Base-by-base conservation (phyloP, 2,797 vertebrate species). In the Smutsia temminckii region DNA sequence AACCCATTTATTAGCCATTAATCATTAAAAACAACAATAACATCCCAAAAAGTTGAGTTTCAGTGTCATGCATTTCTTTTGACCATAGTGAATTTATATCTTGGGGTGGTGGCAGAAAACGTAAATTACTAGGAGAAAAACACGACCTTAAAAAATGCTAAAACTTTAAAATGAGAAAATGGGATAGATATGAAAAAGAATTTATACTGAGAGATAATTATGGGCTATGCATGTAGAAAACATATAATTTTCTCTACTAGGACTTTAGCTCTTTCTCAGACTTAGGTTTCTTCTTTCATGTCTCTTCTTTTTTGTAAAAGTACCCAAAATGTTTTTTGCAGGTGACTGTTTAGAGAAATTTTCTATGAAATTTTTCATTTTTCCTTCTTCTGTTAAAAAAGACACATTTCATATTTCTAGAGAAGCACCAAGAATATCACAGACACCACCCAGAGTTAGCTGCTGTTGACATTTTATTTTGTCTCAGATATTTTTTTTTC, bases 11-110 rank as follows among this genome's bases (percentile, higher is more conserved):
- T 66, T 83, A 86, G 37, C 27, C 51, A 49, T 90, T 72, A 71
- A 68, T 93, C 46, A 61, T 94, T 92, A 90, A 74, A 93, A 95
- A 81, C 34, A 86, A 14, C 6, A 92, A 63, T 53, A n/a, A 23
- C 11, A 42, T 29, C 14, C 27, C n/a, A 9, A 37, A 59, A 49
- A 32, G 49, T 69, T 78, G 61, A 85, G 20, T 89, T 95, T 85
- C 21, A 21, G 37, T 92, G 90, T 46, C 34, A 66, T 66, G 16
- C 7, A 27, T 94, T 88, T 63, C 27, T n/a, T 88, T 72, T 89
- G 51, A 69, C 49, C 14, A 25, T 23, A 83, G 49, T 61, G 8
- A 86, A 42, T 93, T 95, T 93, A 87, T 85, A 93, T 90, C 66
- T 57, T 90, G 42, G 57, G 11, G 11, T 53, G 29, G 2, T 89